Percentiles rank a stretch among this genome's conserved stretches.
phyloP scores from a whole-genome alignment of 2,888 invertebrate genomes.

The Polia nebulosa region DNA sequence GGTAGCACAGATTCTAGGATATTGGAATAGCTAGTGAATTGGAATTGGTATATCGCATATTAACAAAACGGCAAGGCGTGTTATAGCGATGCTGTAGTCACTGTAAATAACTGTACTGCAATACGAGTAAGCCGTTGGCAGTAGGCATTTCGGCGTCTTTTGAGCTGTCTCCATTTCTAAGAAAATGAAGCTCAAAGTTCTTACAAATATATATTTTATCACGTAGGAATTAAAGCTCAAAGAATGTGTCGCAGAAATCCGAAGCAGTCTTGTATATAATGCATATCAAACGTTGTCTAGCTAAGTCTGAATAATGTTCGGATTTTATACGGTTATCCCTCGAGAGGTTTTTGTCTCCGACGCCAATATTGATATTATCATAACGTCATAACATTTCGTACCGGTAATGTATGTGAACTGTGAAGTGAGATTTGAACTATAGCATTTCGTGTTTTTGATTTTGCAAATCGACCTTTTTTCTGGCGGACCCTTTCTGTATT shows the following conservation, averaged over 20 bases:
- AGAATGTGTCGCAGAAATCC: conserved; percentile 16
- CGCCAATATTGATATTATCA: conserved; percentile 56
- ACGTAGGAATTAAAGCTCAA: conserved; percentile 13
- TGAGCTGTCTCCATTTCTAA: background rate
- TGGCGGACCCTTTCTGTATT: conserved; percentile 1
- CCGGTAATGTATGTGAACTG: conserved; percentile 39
- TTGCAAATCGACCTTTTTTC: conserved; percentile 24
- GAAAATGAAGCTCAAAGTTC: background rate
- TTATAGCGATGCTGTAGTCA: too few species aligned
- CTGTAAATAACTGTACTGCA: background rate
- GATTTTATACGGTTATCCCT: conserved; percentile 41
- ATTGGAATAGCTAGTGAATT: conserved; percentile 5
- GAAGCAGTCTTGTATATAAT: conserved; percentile 30
- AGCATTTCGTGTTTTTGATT: conserved; percentile 27
- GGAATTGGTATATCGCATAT: background rate
- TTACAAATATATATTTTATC: background rate
- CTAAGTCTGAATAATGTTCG: conserved; percentile 44
- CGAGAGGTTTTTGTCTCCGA: conserved; percentile 35
- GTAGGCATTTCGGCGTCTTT: background rate
- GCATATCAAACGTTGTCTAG: conserved; percentile 31
- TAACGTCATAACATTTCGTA: conserved; percentile 44
- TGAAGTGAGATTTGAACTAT: conserved; percentile 26
- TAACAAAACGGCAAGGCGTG: background rate
- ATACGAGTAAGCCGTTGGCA: background rate
- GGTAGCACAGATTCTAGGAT: background rate